Conservation (phyloP, 2,113 vertebrate genomes). For the Limnothrissa miodon region DNA sequence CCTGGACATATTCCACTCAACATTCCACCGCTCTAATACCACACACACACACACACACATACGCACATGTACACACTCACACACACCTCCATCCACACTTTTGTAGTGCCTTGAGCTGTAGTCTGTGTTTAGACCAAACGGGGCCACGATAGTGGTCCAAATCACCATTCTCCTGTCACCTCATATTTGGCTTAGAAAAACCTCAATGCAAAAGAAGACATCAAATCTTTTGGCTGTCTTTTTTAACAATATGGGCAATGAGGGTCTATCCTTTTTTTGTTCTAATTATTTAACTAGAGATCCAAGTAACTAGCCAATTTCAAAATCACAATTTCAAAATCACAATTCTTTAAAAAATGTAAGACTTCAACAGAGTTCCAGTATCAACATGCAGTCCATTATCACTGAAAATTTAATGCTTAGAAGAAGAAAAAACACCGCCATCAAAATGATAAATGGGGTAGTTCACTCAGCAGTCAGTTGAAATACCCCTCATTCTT, state of each 20-base stretch:
- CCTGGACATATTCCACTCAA: constrained; percentile 18
- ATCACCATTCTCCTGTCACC: neutral
- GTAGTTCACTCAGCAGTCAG: neutral
- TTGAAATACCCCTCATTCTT: neutral
- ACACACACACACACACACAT: constrained; percentile 1
- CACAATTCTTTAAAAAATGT: neutral
- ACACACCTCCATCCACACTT: neutral
- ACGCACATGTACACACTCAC: neutral
- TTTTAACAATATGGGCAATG: neutral
- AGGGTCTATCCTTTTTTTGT: neutral
- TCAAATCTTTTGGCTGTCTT: neutral
- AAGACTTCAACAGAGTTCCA: neutral
- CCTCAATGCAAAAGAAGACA: neutral
- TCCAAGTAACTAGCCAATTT: neutral
- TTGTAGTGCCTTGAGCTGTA: neutral
- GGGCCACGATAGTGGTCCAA: neutral
- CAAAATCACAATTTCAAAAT: neutral
- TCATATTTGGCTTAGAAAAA: neutral
- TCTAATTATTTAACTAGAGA: neutral
- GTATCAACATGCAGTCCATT: neutral
- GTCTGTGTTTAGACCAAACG: neutral
- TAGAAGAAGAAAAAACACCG: neutral
- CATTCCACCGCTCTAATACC: constrained; percentile 21
- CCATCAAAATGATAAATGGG: neutral
- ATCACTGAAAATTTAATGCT: neutral